Evolutionary conservation across 2,113 vertebrate genomes (phyloP).

Genomic region (Lasiurus borealis): DNA sequence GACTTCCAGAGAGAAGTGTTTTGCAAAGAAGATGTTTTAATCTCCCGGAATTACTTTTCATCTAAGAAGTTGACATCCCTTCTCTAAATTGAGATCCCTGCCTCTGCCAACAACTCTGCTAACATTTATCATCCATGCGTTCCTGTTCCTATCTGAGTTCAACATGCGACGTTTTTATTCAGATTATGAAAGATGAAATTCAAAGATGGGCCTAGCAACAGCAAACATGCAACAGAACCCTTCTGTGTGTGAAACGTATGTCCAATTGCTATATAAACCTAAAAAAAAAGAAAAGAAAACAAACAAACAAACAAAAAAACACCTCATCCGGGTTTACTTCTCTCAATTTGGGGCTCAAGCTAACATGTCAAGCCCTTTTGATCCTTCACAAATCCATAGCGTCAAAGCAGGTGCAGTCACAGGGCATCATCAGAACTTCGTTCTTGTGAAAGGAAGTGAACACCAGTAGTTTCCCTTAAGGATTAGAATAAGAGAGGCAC

Average conservation of each 20-base stretch:
- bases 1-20: background rate
- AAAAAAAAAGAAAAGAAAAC: background rate
- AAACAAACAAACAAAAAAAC: background rate
- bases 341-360: background rate
- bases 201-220: background rate
- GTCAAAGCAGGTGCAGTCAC: background rate
- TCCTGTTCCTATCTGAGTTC: background rate
- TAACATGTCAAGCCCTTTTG: background rate
- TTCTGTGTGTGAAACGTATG: background rate
- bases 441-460: background rate
- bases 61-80: background rate
- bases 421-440: background rate
- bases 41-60: background rate
- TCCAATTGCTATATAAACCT: background rate
- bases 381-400: background rate
- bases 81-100: background rate
- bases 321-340: background rate
- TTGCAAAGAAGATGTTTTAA: background rate
- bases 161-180: background rate
- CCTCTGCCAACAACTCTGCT: background rate
- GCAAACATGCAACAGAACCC: background rate
- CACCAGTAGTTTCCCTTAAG: conserved; percentile 15
- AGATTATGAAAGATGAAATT: background rate
- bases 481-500: conserved; percentile 1
- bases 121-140: background rate